Conservation (phyloP, 2,888 invertebrate genomes). For the Didymodactylos carnosus region DNA sequence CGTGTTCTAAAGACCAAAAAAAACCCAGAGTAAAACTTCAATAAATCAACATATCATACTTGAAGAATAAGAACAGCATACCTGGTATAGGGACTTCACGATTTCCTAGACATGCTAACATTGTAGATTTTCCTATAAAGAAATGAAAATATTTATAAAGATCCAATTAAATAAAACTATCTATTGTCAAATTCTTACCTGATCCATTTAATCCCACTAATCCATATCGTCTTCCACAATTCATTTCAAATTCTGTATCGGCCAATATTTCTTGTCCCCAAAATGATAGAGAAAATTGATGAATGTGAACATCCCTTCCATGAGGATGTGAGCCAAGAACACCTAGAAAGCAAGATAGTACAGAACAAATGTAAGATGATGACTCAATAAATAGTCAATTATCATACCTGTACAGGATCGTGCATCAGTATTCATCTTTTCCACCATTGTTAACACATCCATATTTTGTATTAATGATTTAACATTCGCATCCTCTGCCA, state of each 20-base stretch:
- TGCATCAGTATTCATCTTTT: background rate
- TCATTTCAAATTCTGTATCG: conserved; percentile 85
- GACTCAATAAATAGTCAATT: background rate
- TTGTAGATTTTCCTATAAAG: conserved; percentile 14
- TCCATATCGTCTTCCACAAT: conserved; percentile 87
- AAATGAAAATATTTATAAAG: background rate
- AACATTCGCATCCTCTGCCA: background rate
- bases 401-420: background rate
- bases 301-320: conserved; percentile 84
- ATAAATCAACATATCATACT: background rate
- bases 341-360: conserved; percentile 45
- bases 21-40: background rate
- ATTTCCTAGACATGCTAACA: conserved; percentile 5
- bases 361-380: background rate
- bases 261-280: conserved; percentile 85
- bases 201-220: conserved; percentile 90
- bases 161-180: too few relatives aligned
- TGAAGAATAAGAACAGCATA: background rate
- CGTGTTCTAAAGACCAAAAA: conserved; percentile 43
- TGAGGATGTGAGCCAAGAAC: conserved; percentile 80
- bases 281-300: conserved; percentile 85
- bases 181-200: too few relatives aligned
- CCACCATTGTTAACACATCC: background rate
- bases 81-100: too few relatives aligned
- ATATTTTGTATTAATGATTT: background rate